Conservation (phyloP, 1,140 invertebrate species). For the Probaryconus sp. region DNA sequence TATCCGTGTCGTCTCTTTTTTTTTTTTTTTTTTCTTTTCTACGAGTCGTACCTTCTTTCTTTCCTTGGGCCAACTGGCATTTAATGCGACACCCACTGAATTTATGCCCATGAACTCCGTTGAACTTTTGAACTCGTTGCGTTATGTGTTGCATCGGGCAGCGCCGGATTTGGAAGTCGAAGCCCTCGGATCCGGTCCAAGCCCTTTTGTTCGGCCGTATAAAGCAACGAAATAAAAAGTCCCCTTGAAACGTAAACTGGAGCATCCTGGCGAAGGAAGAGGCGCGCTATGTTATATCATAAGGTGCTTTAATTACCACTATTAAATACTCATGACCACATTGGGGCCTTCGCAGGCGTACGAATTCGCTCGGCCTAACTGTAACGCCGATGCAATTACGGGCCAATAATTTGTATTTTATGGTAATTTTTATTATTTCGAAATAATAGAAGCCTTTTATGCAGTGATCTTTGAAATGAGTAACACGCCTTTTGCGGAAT, state of each 20-base stretch:
- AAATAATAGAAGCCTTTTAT: slow-evolving; percentile 30
- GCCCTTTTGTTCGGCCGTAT: slow-evolving; percentile 52
- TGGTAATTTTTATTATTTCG: slow-evolving; percentile 37
- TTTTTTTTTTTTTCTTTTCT: no score
- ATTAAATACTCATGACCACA: slow-evolving; percentile 30
- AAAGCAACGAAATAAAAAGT: slow-evolving; percentile 39
- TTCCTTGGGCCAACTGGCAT: slow-evolving; percentile 32
- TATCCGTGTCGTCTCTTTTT: slow-evolving; percentile 1
- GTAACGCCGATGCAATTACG: slow-evolving; percentile 14
- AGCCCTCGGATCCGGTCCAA: slow-evolving; percentile 49
- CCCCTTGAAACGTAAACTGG: slow-evolving; percentile 38
- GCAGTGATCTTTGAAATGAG: slow-evolving; percentile 8
- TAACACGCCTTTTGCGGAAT: slow-evolving; percentile 4
- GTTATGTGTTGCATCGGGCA: slow-evolving; percentile 31
- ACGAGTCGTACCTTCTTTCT: slow-evolving; percentile 13
- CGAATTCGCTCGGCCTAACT: slow-evolving; percentile 27
- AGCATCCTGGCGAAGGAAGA: slow-evolving; percentile 25
- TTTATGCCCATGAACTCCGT: slow-evolving; percentile 72
- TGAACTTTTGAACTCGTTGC: slow-evolving; percentile 74
- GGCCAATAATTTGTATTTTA: slow-evolving; percentile 20
- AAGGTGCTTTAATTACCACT: slow-evolving; percentile 35
- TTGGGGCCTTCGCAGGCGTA: slow-evolving; percentile 5
- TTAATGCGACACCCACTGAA: slow-evolving; percentile 64
- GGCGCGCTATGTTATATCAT: slow-evolving; percentile 35
- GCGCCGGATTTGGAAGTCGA: slow-evolving; percentile 52